Conservation (phyloP, 2,113 vertebrate genomes). For the Larimichthys polyactis region DNA sequence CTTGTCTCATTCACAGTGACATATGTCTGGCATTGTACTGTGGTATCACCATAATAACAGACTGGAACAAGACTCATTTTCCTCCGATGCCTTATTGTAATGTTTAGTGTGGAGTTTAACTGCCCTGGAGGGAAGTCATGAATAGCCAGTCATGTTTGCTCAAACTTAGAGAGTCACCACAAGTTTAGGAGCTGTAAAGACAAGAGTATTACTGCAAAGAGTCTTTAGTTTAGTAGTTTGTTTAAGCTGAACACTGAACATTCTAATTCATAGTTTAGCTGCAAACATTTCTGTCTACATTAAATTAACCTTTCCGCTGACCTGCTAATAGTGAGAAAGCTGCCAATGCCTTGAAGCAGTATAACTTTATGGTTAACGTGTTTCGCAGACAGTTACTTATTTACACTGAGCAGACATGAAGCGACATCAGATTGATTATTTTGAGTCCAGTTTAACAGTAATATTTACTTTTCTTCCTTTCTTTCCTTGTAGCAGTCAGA, state of each 20-base stretch:
- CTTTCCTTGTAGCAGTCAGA: too few relatives aligned
- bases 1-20: constrained; percentile 61
- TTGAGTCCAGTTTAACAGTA: background rate
- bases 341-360: background rate
- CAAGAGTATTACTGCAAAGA: background rate
- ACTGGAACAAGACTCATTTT: constrained; percentile 47
- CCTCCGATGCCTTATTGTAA: constrained; percentile 48
- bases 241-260: background rate
- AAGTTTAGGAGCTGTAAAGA: background rate
- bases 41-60: constrained; percentile 66
- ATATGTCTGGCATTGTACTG: constrained; percentile 65
- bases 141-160: background rate
- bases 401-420: background rate
- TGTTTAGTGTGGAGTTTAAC: constrained; percentile 30
- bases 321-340: background rate
- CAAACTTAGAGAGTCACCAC: background rate
- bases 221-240: background rate
- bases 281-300: background rate
- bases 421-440: background rate
- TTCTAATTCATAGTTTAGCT: background rate
- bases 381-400: background rate
- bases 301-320: background rate
- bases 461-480: background rate
- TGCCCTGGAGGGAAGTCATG: constrained; percentile 40
- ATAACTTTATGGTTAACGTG: background rate